Conservation (phyloP, 2,113 vertebrate genomes). For the Pelecanoides urinatrix region DNA sequence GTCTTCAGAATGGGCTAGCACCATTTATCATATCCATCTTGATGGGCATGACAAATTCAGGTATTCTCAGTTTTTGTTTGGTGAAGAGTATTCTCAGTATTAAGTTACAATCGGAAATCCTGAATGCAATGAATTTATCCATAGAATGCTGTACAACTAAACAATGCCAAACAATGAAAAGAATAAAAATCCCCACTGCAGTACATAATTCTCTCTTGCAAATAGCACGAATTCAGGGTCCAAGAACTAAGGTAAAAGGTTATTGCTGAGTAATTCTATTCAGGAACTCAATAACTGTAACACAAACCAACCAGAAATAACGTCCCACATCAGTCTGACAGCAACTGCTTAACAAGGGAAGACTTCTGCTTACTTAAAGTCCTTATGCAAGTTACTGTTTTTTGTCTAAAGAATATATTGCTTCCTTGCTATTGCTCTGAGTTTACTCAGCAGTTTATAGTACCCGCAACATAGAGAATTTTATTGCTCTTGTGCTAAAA, state of each 20-base stretch:
- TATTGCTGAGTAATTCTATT: constrained; percentile 1
- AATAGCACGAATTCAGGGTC: neutral
- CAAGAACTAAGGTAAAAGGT: neutral
- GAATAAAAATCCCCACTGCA: neutral
- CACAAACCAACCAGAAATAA: neutral
- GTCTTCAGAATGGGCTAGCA: neutral
- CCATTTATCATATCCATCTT: neutral
- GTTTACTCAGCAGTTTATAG: constrained; percentile 1
- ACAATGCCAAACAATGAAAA: neutral
- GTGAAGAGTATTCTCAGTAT: neutral
- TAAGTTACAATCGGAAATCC: neutral
- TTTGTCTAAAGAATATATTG: constrained; percentile 34
- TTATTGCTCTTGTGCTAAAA: constrained; percentile 55
- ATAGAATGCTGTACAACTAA: neutral
- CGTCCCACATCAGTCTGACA: neutral
- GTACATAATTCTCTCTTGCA: neutral
- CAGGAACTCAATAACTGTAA: neutral
- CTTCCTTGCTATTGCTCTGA: constrained; percentile 44
- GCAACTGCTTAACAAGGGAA: constrained; percentile 13
- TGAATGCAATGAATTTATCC: neutral
- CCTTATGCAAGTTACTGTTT: neutral
- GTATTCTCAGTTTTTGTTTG: neutral
- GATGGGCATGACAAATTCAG: neutral
- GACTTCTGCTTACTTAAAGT: neutral
- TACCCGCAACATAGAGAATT: neutral